Evolutionary conservation across 2,888 invertebrate species (phyloP).

Genomic region (Protophormia terraenovae): DNA sequence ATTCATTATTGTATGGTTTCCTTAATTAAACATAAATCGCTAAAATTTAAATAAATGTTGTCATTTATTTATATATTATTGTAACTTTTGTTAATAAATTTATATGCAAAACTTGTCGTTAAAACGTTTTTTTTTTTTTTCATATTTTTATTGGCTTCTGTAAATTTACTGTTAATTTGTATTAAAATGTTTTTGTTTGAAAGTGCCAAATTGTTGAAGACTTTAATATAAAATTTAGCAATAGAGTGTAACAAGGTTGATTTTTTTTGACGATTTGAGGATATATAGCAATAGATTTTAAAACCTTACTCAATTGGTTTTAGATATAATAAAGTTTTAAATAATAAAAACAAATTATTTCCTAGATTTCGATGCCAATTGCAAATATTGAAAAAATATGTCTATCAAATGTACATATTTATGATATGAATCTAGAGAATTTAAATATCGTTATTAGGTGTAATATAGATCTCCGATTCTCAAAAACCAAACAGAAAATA

Average conservation of each 20-base stretch:
- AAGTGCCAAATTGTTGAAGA: not conserved
- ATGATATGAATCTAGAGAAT: no score
- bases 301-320: no score
- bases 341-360: no score
- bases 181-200: not conserved
- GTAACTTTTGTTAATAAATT: not conserved
- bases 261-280: no score
- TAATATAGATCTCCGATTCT: no score
- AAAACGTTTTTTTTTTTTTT: not conserved
- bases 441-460: no score
- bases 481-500: no score
- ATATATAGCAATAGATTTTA: no score
- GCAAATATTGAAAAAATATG: no score
- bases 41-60: not conserved
- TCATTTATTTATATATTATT: not conserved
- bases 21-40: constrained; percentile 20
- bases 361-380: no score
- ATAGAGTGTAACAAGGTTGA: not conserved
- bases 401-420: no score
- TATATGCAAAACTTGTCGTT: constrained; percentile 42
- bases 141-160: constrained; percentile 8
- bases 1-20: constrained; percentile 44
- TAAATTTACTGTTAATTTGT: constrained; percentile 25
- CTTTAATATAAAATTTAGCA: not conserved
- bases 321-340: no score